phyloP scores from a whole-genome alignment of 1,140 invertebrate species.

The Eurosta solidaginis region DNA sequence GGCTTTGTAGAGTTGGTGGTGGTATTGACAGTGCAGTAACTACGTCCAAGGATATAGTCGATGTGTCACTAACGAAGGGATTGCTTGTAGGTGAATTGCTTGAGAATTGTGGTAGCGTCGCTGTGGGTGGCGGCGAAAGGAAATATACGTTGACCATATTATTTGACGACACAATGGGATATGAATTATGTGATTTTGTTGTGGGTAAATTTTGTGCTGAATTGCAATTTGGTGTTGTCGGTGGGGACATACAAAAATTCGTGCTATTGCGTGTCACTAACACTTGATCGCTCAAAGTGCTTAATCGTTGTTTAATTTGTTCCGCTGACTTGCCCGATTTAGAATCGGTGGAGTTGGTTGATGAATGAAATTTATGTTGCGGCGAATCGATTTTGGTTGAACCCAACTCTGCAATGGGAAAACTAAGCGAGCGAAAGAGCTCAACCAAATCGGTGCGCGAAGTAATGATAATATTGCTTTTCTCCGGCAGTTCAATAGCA shows the following conservation, averaged over 20 bases:
- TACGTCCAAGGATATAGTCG: slow-evolving; percentile 55
- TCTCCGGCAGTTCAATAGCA: slow-evolving; percentile 43
- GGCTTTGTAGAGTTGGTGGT: slow-evolving; percentile 33
- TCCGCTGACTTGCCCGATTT: slow-evolving; percentile 24
- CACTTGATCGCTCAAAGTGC: slow-evolving; percentile 54
- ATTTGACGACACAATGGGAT: not conserved
- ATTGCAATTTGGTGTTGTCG: slow-evolving; percentile 48
- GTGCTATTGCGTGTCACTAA: slow-evolving; percentile 40
- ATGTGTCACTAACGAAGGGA: slow-evolving; percentile 44
- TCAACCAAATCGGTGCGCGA: slow-evolving; percentile 53
- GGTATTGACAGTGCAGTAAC: slow-evolving; percentile 50
- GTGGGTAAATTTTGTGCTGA: slow-evolving; percentile 34
- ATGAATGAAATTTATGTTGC: not conserved
- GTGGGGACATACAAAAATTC: slow-evolving; percentile 55
- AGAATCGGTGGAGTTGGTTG: slow-evolving; percentile 25
- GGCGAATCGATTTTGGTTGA: not conserved
- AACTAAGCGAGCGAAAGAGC: slow-evolving; percentile 56
- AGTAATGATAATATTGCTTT: slow-evolving; percentile 46
- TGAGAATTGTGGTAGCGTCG: slow-evolving; percentile 39
- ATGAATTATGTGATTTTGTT: slow-evolving; percentile 40
- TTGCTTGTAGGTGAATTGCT: slow-evolving; percentile 36
- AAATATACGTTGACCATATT: slow-evolving; percentile 55
- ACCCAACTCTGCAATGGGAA: slow-evolving; percentile 46
- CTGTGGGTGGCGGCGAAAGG: slow-evolving; percentile 54
- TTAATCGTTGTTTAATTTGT: slow-evolving; percentile 45